These are phyloP conservation scores for Leuciscus waleckii DNA, from an alignment of 2,797 vertebrate genomes.

Conservation along the genomic window DNA sequence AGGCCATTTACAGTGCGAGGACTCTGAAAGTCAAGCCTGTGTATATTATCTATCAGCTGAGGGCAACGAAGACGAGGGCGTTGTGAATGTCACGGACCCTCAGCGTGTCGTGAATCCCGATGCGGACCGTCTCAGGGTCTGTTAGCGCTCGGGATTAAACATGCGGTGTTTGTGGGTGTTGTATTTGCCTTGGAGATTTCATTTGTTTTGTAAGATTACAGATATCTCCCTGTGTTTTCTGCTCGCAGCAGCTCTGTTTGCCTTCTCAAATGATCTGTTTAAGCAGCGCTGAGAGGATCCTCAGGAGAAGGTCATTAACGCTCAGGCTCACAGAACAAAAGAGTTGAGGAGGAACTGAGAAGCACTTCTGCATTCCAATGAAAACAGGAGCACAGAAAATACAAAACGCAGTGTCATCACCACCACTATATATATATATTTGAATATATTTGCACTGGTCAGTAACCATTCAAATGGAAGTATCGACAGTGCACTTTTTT, in stretches of 20 bases:
- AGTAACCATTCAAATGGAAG: too few relatives aligned
- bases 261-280: conserved; percentile 53
- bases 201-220: conserved; percentile 50
- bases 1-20: not conserved
- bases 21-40: conserved; percentile 12
- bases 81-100: not conserved
- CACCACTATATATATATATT: not conserved
- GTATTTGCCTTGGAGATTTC: conserved; percentile 44
- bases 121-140: not conserved
- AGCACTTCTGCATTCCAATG: not conserved
- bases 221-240: conserved; percentile 34
- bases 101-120: not conserved
- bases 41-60: not conserved
- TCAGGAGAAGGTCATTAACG: conserved; percentile 36
- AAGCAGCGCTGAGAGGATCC: conserved; percentile 18
- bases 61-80: not conserved
- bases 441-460: not conserved
- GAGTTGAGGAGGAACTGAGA: not conserved
- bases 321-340: not conserved
- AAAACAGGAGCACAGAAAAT: not conserved
- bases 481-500: too few relatives aligned
- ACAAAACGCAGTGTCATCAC: too few relatives aligned
- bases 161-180: not conserved
- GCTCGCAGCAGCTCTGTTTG: conserved; percentile 46
- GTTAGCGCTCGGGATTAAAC: conserved; percentile 16